phyloP scores from a whole-genome alignment of 2,797 vertebrate genomes.

The Spinus pinus region DNA sequence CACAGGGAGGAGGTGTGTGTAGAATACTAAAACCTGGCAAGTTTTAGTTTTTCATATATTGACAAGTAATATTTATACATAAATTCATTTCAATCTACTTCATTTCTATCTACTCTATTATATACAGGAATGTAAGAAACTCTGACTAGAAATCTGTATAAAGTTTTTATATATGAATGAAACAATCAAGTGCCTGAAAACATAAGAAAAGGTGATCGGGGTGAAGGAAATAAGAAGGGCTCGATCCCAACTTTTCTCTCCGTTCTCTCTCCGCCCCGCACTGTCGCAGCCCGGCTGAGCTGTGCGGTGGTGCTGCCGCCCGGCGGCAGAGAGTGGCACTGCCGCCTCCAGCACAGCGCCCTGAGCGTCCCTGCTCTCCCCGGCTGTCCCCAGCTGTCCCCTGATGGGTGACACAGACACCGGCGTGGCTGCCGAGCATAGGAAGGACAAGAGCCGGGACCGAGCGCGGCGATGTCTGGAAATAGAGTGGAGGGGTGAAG shows the following conservation, averaged over 20 bases:
- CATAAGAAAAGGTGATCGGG: fast-evolving
- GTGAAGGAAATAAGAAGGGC: not conserved
- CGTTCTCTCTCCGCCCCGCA: fast-evolving
- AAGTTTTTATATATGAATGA: not conserved
- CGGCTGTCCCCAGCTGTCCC: not conserved
- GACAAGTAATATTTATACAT: not conserved
- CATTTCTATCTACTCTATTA: not conserved
- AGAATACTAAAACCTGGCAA: not conserved
- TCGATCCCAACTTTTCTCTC: fast-evolving
- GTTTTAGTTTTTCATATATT: not conserved
- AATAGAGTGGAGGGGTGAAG: fast-evolving
- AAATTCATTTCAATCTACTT: not conserved
- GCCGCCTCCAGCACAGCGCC: not conserved
- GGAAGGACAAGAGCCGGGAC: no score
- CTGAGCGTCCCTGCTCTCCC: no score
- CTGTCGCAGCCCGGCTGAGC: not conserved
- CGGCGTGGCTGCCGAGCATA: not conserved
- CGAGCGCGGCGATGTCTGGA: no score
- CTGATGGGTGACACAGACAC: not conserved
- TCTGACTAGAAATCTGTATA: not conserved
- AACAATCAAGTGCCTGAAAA: not conserved
- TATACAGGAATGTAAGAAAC: not conserved
- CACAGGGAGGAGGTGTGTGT: no score
- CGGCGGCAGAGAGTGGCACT: not conserved
- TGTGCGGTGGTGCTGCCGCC: not conserved